Base-by-base conservation (phyloP, 2,113 vertebrate species). In the Pontoporia blainvillei region DNA sequence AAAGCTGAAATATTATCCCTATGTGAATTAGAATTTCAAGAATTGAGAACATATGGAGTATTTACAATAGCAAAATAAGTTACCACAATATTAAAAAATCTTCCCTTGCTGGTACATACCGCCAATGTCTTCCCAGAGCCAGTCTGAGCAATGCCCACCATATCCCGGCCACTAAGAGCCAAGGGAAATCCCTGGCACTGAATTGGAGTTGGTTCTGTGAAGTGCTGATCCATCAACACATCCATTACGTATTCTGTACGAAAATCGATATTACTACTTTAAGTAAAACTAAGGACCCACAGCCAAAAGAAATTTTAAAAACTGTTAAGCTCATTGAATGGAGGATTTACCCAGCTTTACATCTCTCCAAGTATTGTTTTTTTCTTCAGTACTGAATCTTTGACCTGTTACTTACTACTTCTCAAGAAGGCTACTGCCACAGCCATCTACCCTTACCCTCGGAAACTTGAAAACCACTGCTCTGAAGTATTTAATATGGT, bases 61-160 rank as follows among this genome's bases (percentile, higher is more conserved):
- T 82, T 61, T n/a, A 82, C 61, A 86, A 87, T 12, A 87, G 52
- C 34, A 87, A 97, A 95, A 1, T 67, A 52, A 94, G 41, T 64
- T n/a, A 86, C 15, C 31, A 86, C 6, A 69, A 73, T 44, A 71
- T 75, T 7, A 86, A 97, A 97, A 97, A 29, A 64, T 62, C 6
- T 82, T 39, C 17, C 71, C 25, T 75, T 66, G 75, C 8, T 6
- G 41, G 82, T 97, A 99, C 98, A 0, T 98, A 99, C 99, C 72
- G 99, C 99, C 79, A 99, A 97, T 0, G 99, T 99, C 98, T 99
- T 99, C 94, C 99, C 99, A 69, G 99, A 99, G 93, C 99, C 99
- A 0, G 99, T 99, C 98, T 99, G 99, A 1, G 99, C 99, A 90
- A 99, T 99, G 98, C 99, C 99, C 98, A 99, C 99, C 99, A 99